Evolutionary conservation across 2,888 invertebrate genomes (phyloP).

Genomic region (Monochamus alternatus): DNA sequence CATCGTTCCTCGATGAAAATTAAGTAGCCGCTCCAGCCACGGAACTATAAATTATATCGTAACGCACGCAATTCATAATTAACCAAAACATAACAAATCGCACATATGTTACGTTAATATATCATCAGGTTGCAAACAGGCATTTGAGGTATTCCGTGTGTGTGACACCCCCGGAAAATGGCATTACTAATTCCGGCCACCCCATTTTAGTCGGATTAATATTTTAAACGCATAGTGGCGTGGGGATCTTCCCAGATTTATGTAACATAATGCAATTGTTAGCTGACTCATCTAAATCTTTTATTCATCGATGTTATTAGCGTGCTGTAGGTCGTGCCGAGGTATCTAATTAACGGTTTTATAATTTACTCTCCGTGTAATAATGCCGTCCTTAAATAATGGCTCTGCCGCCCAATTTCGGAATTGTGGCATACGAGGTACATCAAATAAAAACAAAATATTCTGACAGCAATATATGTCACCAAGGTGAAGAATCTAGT

Average conservation of each 20-base stretch:
- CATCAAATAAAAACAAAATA: too few species aligned
- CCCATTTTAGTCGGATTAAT: constrained; percentile 46
- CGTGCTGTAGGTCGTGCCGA: not conserved
- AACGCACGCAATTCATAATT: constrained; percentile 53
- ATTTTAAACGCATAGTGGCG: constrained; percentile 25
- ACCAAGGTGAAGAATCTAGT: too few species aligned
- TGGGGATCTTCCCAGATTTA: constrained; percentile 15
- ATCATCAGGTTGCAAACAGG: constrained; percentile 52
- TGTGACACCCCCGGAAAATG: constrained; percentile 49
- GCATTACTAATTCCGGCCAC: constrained; percentile 49
- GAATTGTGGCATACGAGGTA: too few species aligned
- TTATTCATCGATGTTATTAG: not conserved
- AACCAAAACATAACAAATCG: constrained; percentile 61
- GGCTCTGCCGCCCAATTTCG: too few species aligned
- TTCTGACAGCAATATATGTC: too few species aligned
- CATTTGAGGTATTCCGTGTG: constrained; percentile 49
- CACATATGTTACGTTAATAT: constrained; percentile 61
- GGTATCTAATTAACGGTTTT: constrained; percentile 1
- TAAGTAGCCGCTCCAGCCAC: constrained; percentile 24
- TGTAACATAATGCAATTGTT: constrained; percentile 21
- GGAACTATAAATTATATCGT: constrained; percentile 37
- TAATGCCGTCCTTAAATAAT: too few species aligned
- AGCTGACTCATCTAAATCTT: constrained; percentile 16
- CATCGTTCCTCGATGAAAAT: constrained; percentile 32
- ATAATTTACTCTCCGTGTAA: not conserved